A percentile compares a stretch with the other conserved stretches of the same genome.
phyloP scores from a whole-genome alignment of 2,797 vertebrate species.

The Sebastes matsubarae region DNA sequence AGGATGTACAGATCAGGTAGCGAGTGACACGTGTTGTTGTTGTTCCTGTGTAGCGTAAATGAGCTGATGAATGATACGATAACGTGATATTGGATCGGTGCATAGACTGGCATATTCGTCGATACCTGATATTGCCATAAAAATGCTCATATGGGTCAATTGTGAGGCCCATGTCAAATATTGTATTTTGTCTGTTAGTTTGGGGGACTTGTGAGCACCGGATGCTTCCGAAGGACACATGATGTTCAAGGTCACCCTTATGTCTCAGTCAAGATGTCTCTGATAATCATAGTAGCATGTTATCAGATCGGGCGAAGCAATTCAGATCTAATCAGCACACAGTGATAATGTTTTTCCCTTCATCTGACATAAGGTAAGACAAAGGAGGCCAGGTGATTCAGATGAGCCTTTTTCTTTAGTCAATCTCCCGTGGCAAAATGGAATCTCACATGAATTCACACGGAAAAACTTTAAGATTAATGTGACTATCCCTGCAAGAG shows the following conservation, averaged over 20 bases:
- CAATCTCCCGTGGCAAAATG: constrained; percentile 53
- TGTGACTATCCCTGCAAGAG: constrained; percentile 47
- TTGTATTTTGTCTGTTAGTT: not conserved
- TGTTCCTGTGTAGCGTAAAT: not conserved
- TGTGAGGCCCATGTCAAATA: not conserved
- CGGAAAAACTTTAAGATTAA: constrained; percentile 71
- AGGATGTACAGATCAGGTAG: not conserved
- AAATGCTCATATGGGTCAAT: not conserved
- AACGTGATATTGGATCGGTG: too few relatives aligned
- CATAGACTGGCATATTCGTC: not conserved
- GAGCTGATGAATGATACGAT: not conserved
- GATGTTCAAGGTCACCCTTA: constrained; percentile 70
- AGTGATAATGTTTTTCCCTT: constrained; percentile 55
- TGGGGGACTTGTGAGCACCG: not conserved
- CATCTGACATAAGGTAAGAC: constrained; percentile 58
- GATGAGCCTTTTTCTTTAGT: constrained; percentile 32
- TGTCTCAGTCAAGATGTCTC: constrained; percentile 69
- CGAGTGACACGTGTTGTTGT: not conserved
- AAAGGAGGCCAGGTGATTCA: constrained; percentile 58
- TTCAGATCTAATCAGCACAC: constrained; percentile 76
- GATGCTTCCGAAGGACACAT: constrained; percentile 1
- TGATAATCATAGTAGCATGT: constrained; percentile 74
- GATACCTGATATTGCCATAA: not conserved
- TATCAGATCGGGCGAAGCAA: constrained; percentile 73
- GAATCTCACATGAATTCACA: constrained; percentile 59